phyloP scores from a whole-genome alignment of 2,113 vertebrate species.

The Herpetotheres cachinnans region DNA sequence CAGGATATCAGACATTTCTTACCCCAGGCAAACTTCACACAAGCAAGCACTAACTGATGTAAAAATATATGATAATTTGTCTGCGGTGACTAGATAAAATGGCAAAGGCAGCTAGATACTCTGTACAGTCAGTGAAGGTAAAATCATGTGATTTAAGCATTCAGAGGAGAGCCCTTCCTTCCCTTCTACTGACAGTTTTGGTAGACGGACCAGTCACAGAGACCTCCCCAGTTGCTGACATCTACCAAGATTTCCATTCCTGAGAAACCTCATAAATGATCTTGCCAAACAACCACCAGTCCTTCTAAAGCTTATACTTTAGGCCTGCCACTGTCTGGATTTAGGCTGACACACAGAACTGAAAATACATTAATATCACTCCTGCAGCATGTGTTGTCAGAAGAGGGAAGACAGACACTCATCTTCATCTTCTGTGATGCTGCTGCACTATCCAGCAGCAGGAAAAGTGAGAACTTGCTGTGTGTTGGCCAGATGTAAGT shows the following conservation, averaged over 20 bases:
- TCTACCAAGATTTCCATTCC: not conserved
- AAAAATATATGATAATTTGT: not conserved
- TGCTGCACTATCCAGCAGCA: not conserved
- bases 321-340: not conserved
- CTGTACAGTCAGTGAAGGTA: not conserved
- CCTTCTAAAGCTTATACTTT: not conserved
- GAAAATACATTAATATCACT: not conserved
- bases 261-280: not conserved
- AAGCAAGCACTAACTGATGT: not conserved
- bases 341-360: not conserved
- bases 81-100: not conserved
- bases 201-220: not conserved
- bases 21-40: not conserved
- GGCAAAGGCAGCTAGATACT: not conserved
- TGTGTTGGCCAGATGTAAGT: not conserved
- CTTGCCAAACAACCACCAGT: not conserved
- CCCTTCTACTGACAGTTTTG: not conserved
- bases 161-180: not conserved
- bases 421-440: not conserved
- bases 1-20: not conserved
- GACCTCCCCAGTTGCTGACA: not conserved
- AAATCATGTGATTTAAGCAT: not conserved
- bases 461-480: not conserved
- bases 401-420: not conserved
- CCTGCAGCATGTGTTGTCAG: not conserved